Evolutionary conservation across 1,140 invertebrate genomes (phyloP), one percentile per base, ranked within the genome.

Genomic region (Phymastichus coffea): DNA sequence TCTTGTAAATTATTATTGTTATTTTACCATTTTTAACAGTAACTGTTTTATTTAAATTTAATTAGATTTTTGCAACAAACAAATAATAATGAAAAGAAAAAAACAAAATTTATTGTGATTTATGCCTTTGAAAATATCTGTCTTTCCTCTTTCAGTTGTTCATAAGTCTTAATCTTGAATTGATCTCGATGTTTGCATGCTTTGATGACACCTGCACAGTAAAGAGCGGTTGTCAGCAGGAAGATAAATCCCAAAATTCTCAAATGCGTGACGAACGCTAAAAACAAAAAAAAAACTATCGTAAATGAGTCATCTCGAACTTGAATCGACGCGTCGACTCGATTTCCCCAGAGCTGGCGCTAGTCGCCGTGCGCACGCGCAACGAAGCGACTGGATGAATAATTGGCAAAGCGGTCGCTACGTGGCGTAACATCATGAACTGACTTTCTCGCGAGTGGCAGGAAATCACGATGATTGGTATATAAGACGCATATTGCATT

Each of bases 171-270:
- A 14, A 63, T 59, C 23, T 58, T 52, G 47, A 71, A 70, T 52
- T 70, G 66, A 22, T 68, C 6, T 38, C 33, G 67, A 28, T 69
- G 48, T 28, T 55, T 62, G 28, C 71, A 86, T 22, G 77, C 71
- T 12, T 81, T 70, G 56, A 82, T 61, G 41, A 85, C 63, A 25
- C 83, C 82, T 38, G 72, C 78, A 60, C 82, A 82, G 53, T 85
- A 86, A 65, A 80, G 83, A 47, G 79, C 70, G 23, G 75, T 73
- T 15, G 79, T 77, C 20, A 85, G 60, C 15, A 82, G 70, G 4
- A 84, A 64, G 40, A 84, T 75, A 62, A 84, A 80, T 33, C 75
- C 80, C n/a, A 85, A 69, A 64, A 85, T 85, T 41, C 78, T 73
- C 57, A 83, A 74, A 61, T 85, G 82, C 10, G 81, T 73, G 3